Base-by-base conservation (phyloP, 2,888 invertebrate genomes). In the Dastarcus helophoroides region DNA sequence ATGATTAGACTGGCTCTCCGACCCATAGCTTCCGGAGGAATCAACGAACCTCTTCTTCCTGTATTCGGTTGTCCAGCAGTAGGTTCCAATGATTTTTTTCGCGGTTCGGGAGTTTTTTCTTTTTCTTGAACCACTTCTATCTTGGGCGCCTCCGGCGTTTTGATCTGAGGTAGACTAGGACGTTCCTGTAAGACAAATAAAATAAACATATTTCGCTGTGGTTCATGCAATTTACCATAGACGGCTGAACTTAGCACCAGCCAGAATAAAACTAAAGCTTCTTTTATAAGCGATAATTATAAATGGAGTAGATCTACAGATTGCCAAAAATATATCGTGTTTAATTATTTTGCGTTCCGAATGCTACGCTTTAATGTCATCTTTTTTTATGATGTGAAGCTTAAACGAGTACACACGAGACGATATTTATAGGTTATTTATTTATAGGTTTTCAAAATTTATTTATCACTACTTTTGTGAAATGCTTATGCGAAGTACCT, bases 1-100 rank as follows among this genome's bases (percentile, higher is more conserved):
- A 91, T 89, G 54, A 91, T 83, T 47, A 91, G 73, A 49, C 88
- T 88, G 46, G 90, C 86, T 48, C 90, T 74, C 51, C 90, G 75
- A 52, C 79, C 81, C 63, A 79, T 79, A 60, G 79, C 82, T 60
- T 89, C 89, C 4, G 84, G 85, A 50, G 89, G 89, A 55, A 90
- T 79, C 36, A 90, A 73, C 29, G 90, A 90, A 35, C 90, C 90
- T 48, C 90, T 72, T 27, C 83, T 68, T 54, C 79, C 79, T 28
- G 72, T 66, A 26, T 68, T 63, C 19, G 73, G 73, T 32, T 71
- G 67, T 27, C 64, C 73, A 46, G 53, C 51, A 4, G 44, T 46
- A 14, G 54, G 54, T 32, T 59, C 60, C 37, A 62, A 44, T 0
- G 89, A 89, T 12, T 79, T 70, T 55, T 86, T 84, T 43, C 85